Evolutionary conservation across 2,888 invertebrate genomes (phyloP).

Genomic region (Dolomedes plantarius): DNA sequence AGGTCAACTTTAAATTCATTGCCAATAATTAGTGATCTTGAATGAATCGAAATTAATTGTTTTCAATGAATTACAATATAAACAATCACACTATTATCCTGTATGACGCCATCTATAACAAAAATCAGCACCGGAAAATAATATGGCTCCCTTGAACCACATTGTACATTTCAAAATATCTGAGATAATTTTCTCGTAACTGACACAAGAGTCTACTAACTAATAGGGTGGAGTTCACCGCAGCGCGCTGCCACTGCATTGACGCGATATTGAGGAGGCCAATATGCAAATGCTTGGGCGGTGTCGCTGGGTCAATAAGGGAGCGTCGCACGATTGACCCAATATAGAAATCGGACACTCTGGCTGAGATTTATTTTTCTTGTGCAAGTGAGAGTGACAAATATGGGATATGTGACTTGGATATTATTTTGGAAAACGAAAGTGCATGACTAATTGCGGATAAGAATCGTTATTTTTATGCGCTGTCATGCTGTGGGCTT

Average conservation of each 20-base stretch:
- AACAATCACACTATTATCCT: neutral
- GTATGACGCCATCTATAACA: neutral
- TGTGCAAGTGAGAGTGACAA: neutral
- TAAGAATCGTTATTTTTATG: too few relatives aligned
- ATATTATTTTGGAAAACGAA: too few relatives aligned
- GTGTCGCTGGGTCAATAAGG: neutral
- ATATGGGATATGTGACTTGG: neutral
- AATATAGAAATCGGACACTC: neutral
- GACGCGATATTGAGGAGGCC: neutral
- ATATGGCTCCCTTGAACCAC: neutral
- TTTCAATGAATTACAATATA: neutral
- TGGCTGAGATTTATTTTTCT: neutral
- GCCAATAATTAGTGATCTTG: neutral
- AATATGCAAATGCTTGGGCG: neutral
- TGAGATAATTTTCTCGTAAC: neutral
- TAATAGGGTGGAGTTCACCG: neutral
- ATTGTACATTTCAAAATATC: neutral
- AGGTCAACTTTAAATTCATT: too few relatives aligned
- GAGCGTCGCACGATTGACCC: neutral
- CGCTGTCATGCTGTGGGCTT: too few relatives aligned
- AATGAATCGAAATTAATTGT: neutral
- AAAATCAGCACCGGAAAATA: neutral
- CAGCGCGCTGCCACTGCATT: neutral
- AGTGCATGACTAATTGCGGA: too few relatives aligned
- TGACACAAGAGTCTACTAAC: neutral